These are phyloP conservation scores for Eubasilissa regina DNA, from an alignment of 1,140 invertebrate genomes.

Conservation along the genomic window DNA sequence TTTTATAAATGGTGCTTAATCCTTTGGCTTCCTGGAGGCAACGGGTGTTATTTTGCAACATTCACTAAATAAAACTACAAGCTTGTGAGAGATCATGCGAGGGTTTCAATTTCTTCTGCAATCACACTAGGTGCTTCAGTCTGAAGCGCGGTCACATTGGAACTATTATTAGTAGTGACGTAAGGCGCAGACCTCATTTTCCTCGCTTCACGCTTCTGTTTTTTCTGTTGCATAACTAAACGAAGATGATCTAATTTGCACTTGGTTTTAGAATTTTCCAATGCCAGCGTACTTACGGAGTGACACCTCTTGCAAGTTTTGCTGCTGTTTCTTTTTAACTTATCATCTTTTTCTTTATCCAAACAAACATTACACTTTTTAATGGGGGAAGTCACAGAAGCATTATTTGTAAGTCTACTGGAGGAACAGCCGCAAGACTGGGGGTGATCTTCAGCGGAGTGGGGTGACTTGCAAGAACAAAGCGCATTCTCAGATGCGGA, in stretches of 20 bases:
- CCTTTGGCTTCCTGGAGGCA: no score
- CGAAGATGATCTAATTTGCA: slow-evolving; percentile 89
- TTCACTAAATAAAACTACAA: no score
- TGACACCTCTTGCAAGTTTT: slow-evolving; percentile 66
- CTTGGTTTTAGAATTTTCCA: slow-evolving; percentile 85
- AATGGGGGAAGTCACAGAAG: slow-evolving; percentile 49
- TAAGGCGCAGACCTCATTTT: slow-evolving; percentile 84
- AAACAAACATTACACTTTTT: slow-evolving; percentile 64
- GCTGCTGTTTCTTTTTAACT: slow-evolving; percentile 29
- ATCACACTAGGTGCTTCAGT: slow-evolving; percentile 62
- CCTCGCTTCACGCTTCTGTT: slow-evolving; percentile 84
- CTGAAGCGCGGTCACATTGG: slow-evolving; percentile 62
- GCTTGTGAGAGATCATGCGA: slow-evolving; percentile 62
- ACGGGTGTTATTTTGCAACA: no score
- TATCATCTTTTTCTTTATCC: slow-evolving; percentile 57
- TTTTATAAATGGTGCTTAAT: no score
- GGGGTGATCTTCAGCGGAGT: background rate
- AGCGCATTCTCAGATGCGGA: background rate
- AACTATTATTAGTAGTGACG: slow-evolving; percentile 68
- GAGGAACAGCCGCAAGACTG: slow-evolving; percentile 27
- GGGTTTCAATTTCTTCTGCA: slow-evolving; percentile 68
- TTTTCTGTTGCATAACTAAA: slow-evolving; percentile 89
- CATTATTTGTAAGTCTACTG: slow-evolving; percentile 43
- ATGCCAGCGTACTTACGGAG: slow-evolving; percentile 70
- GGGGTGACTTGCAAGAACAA: slow-evolving; percentile 40